Evolutionary conservation across 2,113 vertebrate species (phyloP), one percentile per base, ranked within the genome.

Genomic region (Pipra filicauda): DNA sequence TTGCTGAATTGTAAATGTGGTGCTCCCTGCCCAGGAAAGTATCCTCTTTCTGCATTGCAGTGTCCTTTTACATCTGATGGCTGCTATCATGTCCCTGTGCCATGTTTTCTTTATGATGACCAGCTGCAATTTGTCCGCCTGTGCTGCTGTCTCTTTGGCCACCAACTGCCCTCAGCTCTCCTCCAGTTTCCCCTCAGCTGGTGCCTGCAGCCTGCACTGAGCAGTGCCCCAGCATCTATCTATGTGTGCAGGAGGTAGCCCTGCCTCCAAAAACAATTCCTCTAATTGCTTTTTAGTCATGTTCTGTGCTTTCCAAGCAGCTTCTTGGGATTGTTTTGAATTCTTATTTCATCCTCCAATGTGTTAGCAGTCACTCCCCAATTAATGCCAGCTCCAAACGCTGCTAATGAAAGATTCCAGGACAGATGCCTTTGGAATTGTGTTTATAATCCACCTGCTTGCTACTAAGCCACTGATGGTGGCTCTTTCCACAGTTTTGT

Each of bases 31-130:
- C 72, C 39, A 43, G 28, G 55, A 37, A 95, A 77, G 43, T 30
- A 41, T 73, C n/a, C 30, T 41, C 41, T 76, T 70, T 59, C 54
- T 20, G 24, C 28, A 6, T 46, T 46, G 26, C 43, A 41, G 79
- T 41, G 61, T 57, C 61, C 26, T 87, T 74, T 62, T 41, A 43
- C 58, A 65, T n/a, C 54, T 33, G 51, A 31, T 33, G 37, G 37
- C 59, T 58, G n/a, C 57, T 81, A 18, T 4, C 27, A 3, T 0
- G 0, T 41, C 57, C n/a, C 17, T 8, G 4, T 3, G 5, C 54
- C 22, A 12, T 15, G 33, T 35, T 80, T 89, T 39, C 46, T 48
- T 80, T 24, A 48, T 3, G 15, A 51, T 23, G 22, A 49, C 33
- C 41, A 33, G 59, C 61, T 51, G 67, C 35, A 26, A 26, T 43